Conservation (phyloP, 2,797 vertebrate species). For the Alfaro cultratus region DNA sequence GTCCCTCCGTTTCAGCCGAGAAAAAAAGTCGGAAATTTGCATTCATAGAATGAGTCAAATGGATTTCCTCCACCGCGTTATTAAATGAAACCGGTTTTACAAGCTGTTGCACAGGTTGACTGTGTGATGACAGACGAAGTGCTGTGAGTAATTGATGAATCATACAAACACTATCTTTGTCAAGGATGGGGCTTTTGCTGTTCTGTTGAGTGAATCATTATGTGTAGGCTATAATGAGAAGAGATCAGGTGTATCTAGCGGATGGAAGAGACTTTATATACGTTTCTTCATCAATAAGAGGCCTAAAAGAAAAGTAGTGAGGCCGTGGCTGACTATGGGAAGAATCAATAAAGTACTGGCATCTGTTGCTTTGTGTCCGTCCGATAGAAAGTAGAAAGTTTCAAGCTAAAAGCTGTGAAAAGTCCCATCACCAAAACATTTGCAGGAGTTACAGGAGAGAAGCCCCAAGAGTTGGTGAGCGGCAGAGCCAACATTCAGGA, state of each 20-base stretch:
- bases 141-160: background rate
- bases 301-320: background rate
- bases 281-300: background rate
- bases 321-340: background rate
- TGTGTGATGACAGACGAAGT: background rate
- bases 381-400: constrained; percentile 23
- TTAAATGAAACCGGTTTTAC: constrained; percentile 7
- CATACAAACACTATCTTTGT: background rate
- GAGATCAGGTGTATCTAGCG: background rate
- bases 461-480: constrained; percentile 14
- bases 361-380: constrained; percentile 40
- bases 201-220: background rate
- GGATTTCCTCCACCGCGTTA: too few relatives aligned
- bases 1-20: background rate
- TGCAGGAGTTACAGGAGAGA: constrained; percentile 27
- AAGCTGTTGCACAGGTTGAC: background rate
- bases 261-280: background rate
- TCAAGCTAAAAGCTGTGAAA: constrained; percentile 42
- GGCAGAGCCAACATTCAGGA: constrained; percentile 22
- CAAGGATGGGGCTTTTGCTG: background rate
- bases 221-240: background rate
- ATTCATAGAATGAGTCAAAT: background rate
- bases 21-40: background rate
- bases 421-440: constrained; percentile 57
- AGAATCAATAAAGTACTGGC: background rate